Evolutionary conservation across 2,113 vertebrate genomes (phyloP).

Genomic region (Grallaria varia): DNA sequence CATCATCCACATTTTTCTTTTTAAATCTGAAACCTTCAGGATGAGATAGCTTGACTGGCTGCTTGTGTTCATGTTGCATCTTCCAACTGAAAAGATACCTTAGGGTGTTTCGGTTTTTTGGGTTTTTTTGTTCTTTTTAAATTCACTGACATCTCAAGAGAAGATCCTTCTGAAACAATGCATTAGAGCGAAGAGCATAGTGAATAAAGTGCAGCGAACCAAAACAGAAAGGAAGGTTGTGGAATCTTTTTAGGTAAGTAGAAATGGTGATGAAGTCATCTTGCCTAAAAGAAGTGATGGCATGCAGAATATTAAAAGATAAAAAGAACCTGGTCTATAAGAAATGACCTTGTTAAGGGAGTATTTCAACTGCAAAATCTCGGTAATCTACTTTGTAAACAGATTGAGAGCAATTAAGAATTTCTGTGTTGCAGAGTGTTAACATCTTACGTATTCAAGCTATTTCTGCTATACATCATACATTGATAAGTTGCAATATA

Average conservation of each 20-base stretch:
- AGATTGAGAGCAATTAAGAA: neutral
- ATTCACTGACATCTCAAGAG: neutral
- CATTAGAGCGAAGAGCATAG: neutral
- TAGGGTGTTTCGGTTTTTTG: accelerated
- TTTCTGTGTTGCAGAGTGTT: neutral
- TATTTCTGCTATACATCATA: neutral
- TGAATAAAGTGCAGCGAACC: neutral
- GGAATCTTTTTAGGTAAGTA: neutral
- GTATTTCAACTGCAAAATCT: neutral
- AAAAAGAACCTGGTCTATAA: neutral
- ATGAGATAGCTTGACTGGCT: neutral
- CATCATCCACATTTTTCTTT: neutral
- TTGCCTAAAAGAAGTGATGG: neutral
- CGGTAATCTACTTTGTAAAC: neutral
- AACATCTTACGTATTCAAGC: neutral
- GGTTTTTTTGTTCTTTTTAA: neutral
- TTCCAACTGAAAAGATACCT: neutral
- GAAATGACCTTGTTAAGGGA: neutral
- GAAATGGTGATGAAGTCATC: neutral
- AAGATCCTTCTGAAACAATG: neutral
- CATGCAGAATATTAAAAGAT: neutral
- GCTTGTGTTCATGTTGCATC: neutral
- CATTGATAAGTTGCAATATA: neutral
- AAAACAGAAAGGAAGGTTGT: neutral
- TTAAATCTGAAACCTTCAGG: neutral